These are phyloP conservation scores for Antigone vipio DNA, from an alignment of 2,113 vertebrate species.

Conservation along the genomic window DNA sequence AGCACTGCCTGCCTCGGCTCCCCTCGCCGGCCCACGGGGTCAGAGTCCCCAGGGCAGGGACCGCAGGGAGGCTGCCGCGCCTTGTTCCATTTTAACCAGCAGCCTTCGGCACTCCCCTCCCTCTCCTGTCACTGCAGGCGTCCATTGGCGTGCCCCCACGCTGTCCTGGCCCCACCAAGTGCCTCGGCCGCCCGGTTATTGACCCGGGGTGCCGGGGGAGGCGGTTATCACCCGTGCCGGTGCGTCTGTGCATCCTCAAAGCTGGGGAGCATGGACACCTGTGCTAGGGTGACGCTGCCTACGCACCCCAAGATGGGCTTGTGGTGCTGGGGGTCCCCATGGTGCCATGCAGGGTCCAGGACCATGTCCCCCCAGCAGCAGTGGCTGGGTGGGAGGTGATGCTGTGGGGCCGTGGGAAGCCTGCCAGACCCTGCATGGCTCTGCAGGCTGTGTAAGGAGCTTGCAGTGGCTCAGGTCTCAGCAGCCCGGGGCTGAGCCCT, in stretches of 20 bases:
- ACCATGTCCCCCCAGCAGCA: accelerated
- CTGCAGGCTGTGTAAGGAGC: neutral
- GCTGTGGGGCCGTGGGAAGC: accelerated
- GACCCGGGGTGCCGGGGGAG: neutral
- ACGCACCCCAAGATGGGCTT: accelerated
- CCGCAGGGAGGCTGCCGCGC: neutral
- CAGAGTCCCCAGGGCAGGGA: conserved; percentile 59
- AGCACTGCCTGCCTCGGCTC: neutral
- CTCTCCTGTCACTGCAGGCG: neutral
- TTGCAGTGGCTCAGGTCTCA: neutral
- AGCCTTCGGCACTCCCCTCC: neutral
- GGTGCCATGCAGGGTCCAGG: neutral
- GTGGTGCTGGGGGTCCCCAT: neutral
- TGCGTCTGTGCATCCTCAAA: accelerated
- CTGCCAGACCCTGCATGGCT: neutral
- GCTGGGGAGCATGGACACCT: neutral
- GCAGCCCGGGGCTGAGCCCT: neutral
- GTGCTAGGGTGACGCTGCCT: neutral
- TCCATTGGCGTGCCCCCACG: neutral
- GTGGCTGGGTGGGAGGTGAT: neutral
- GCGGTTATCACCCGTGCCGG: accelerated
- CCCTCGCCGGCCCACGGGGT: neutral
- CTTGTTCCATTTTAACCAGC: conserved; percentile 2
- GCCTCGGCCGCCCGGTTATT: neutral
- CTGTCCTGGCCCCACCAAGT: neutral